Evolutionary conservation across 1,140 invertebrate genomes (phyloP).

Genomic region (Geopemphigus sp.): DNA sequence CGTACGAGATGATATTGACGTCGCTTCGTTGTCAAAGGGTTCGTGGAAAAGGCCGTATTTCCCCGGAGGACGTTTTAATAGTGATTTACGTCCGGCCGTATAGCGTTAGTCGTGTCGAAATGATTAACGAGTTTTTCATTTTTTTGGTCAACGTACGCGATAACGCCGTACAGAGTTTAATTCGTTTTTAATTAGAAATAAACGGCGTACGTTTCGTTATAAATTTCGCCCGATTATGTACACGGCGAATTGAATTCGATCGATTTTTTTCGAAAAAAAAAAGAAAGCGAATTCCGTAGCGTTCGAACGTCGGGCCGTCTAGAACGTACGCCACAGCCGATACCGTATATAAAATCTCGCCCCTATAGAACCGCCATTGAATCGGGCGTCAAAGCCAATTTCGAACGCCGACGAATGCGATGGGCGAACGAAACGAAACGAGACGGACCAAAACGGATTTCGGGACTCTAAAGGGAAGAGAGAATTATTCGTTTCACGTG

Average conservation of each 20-base stretch:
- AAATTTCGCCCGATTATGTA: too few relatives aligned
- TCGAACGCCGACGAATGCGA: not conserved
- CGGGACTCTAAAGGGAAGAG: not conserved
- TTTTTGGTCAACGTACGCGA: too few relatives aligned
- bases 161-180: too few relatives aligned
- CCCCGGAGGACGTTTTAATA: constrained; percentile 7
- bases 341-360: not conserved
- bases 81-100: constrained; percentile 5
- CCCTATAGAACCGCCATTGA: not conserved
- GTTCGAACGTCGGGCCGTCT: too few relatives aligned
- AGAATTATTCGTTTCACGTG: constrained; percentile 16
- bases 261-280: too few relatives aligned
- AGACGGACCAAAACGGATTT: constrained; percentile 20
- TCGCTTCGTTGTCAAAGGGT: too few relatives aligned
- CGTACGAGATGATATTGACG: too few relatives aligned
- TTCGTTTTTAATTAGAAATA: not conserved
- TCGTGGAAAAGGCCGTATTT: too few relatives aligned
- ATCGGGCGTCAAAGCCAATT: constrained; percentile 19
- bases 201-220: too few relatives aligned
- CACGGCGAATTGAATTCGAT: too few relatives aligned
- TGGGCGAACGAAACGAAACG: not conserved
- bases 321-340: not conserved
- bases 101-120: constrained; percentile 21
- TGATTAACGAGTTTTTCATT: constrained; percentile 24
- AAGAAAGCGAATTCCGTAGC: too few relatives aligned